A percentile compares a stretch with the other conserved stretches of the same genome.
Evolutionary conservation across 2,113 vertebrate species (phyloP).

Genomic region (Chloropsis cyanopogon): DNA sequence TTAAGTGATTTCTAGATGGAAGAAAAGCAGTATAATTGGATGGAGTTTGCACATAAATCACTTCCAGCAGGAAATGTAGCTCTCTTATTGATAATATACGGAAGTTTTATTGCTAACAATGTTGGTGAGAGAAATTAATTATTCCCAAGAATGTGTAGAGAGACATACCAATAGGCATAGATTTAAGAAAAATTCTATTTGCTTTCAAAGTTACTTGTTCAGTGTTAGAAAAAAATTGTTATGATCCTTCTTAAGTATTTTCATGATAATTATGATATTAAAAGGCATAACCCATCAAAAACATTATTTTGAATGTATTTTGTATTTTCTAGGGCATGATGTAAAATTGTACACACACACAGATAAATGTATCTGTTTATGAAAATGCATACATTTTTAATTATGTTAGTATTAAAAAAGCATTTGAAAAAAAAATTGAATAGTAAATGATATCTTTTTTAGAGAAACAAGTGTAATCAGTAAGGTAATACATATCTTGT

Average conservation of each 20-base stretch:
- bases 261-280: not conserved
- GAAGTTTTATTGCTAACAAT: not conserved
- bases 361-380: not conserved
- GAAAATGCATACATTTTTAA: not conserved
- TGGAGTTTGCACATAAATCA: not conserved
- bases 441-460: not conserved
- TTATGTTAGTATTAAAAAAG: not conserved
- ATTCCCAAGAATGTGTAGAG: not conserved
- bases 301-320: not conserved
- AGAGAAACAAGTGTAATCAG: not conserved
- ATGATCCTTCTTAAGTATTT: not conserved
- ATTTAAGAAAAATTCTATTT: not conserved
- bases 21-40: not conserved
- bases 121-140: not conserved
- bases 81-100: not conserved
- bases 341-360: not conserved
- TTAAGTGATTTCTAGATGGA: not conserved
- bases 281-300: not conserved
- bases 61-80: not conserved
- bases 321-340: not conserved
- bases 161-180: not conserved
- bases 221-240: not conserved
- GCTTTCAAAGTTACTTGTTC: not conserved
- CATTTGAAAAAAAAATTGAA: too few species aligned
- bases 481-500: not conserved